These are phyloP conservation scores for Lepidurus packardi DNA, from an alignment of 1,140 invertebrate species.

Conservation along the genomic window DNA sequence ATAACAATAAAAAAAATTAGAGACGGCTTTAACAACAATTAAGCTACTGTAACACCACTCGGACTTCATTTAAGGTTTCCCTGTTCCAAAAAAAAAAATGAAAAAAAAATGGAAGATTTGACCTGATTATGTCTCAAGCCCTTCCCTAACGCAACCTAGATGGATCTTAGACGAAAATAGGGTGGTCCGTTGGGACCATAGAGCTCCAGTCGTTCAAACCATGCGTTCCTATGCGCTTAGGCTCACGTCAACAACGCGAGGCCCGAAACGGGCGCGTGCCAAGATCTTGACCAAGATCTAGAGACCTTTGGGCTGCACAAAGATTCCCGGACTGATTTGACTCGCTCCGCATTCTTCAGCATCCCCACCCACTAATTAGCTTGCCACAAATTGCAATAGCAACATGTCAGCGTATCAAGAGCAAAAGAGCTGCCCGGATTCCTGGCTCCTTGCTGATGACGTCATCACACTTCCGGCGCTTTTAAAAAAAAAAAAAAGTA, in stretches of 20 bases:
- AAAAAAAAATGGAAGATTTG: neutral
- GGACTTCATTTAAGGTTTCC: neutral
- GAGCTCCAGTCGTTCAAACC: neutral
- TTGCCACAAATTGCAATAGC: slow-evolving; percentile 17
- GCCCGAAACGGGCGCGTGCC: neutral
- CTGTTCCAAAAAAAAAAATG: neutral
- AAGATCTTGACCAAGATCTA: slow-evolving; percentile 1
- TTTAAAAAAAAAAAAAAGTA: neutral
- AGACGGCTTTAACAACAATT: too few relatives aligned
- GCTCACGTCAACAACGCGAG: slow-evolving; percentile 14
- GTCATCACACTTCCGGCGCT: neutral
- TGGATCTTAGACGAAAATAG: neutral
- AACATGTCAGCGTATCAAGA: slow-evolving; percentile 24
- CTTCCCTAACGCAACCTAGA: slow-evolving; percentile 11
- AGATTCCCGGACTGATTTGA: neutral
- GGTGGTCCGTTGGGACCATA: neutral
- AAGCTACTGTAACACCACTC: too few relatives aligned
- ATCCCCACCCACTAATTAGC: slow-evolving; percentile 21
- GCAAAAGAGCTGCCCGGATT: neutral
- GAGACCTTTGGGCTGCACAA: neutral
- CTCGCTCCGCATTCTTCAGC: neutral
- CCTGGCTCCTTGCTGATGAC: neutral
- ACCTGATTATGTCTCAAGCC: neutral
- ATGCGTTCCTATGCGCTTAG: slow-evolving; percentile 11
- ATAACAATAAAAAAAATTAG: neutral